Base-by-base conservation (phyloP, 2,797 vertebrate species). In the Ceyx erithaca region DNA sequence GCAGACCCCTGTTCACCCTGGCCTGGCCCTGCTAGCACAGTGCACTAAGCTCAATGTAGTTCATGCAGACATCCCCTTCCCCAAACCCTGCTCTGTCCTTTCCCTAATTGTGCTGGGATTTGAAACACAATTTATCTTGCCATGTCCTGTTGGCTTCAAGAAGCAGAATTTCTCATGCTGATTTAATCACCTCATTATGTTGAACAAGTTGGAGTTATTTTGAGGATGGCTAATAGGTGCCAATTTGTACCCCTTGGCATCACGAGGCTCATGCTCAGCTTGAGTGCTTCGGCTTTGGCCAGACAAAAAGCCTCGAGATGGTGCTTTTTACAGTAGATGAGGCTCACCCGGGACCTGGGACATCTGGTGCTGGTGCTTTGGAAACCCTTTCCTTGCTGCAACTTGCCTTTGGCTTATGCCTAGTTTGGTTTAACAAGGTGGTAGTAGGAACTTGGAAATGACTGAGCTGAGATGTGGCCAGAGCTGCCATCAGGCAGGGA, bases 171-270 rank as follows among this genome's bases (percentile, higher is more conserved):
- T 78, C 85, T 96, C 89, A 31, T 16, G 49, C 92, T 94, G 90
- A 52, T 87, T 95, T 93, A 94, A 96, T 92, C 94, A 86, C 96
- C 95, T 94, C 58, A 80, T 92, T 89, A 80, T 70, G 87, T 85
- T 89, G 81, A 87, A 93, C 90, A 83, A 94, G 93, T 80, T 41
- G 35, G 73, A 86, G 83, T 76, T 95, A 95, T 95, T 96, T 68
- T 77, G 80, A 59, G 79, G 73, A 19, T 52, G 70, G 58, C 63
- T 94, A 69, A 80, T 84, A 79, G 90, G 54, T 90, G 95, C 92
- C 94, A 95, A 31, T 90, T 92, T 83, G 51, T 72, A 52, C 69
- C 90, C 87, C 80, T 89, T 88, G 75, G 82, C 92, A 94, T 90
- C n/a, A 1, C 4, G 1, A 49, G 46, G 87, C 52, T 64, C 1